Percentiles rank a stretch among this genome's conserved stretches.
phyloP scores from a whole-genome alignment of 2,888 invertebrate species.

The Alcis repandata region DNA sequence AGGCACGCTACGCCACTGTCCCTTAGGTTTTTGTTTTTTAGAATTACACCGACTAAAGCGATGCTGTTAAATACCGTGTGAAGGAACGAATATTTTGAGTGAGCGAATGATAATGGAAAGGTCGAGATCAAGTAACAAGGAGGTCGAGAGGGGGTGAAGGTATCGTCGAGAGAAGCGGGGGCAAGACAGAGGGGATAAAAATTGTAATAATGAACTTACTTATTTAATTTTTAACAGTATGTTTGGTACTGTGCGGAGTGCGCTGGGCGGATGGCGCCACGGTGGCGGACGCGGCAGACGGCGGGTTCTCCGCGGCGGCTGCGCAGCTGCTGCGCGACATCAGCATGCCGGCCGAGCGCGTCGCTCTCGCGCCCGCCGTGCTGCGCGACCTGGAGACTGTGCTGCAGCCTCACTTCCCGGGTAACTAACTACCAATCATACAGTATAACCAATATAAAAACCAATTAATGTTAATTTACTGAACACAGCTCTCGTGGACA shows the following conservation, averaged over 20 bases:
- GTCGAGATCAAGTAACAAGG: no score
- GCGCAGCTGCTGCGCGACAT: background rate
- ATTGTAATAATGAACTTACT: background rate
- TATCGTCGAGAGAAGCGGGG: no score
- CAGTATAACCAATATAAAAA: no score
- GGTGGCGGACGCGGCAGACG: background rate
- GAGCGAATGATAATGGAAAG: no score
- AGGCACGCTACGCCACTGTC: no score
- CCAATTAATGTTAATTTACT: background rate
- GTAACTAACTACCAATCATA: no score
- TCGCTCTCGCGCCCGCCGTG: background rate
- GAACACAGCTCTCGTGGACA: background rate
- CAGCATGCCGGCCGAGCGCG: background rate
- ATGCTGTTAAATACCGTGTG: no score
- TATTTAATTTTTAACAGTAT: background rate
- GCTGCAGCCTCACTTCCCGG: background rate
- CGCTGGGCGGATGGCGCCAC: background rate
- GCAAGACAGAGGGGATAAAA: no score
- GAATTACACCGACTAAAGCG: no score
- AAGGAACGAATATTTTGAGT: no score
- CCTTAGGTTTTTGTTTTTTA: no score
- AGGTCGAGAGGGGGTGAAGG: no score
- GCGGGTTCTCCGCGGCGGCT: background rate
- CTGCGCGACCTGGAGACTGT: background rate
- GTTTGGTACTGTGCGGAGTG: background rate